phyloP scores from a whole-genome alignment of 2,888 invertebrate species.

The Oeneis ivallda region DNA sequence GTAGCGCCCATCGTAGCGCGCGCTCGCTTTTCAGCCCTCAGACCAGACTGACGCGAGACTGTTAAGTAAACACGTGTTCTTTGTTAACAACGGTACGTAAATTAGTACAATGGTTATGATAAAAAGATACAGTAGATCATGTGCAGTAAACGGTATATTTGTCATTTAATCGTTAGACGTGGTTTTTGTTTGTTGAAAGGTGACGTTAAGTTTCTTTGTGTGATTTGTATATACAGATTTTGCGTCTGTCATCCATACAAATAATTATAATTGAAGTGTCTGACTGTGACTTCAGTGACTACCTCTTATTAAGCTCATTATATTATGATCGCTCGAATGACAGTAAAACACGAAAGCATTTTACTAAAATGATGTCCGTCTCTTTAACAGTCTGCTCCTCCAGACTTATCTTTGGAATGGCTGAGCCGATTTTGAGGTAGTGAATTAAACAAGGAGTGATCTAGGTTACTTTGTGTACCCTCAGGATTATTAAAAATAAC shows the following conservation, averaged over 20 bases:
- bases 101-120: not conserved
- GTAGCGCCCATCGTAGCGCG: constrained; percentile 50
- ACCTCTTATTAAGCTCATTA: too few relatives aligned
- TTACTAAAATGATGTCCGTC: too few relatives aligned
- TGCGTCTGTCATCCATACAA: not conserved
- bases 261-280: not conserved
- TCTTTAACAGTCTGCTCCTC: too few relatives aligned
- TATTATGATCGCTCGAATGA: too few relatives aligned
- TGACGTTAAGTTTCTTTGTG: not conserved
- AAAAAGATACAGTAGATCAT: not conserved
- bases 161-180: not conserved
- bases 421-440: too few relatives aligned
- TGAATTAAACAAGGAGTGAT: too few relatives aligned
- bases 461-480: too few relatives aligned
- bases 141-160: not conserved
- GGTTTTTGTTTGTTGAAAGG: not conserved
- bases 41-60: constrained; percentile 6
- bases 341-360: too few relatives aligned
- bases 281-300: too few relatives aligned
- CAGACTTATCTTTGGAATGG: too few relatives aligned
- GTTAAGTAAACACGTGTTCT: constrained; percentile 30
- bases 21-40: constrained; percentile 43
- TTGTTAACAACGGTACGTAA: constrained; percentile 1
- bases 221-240: not conserved
- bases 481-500: too few relatives aligned